Percentiles rank a stretch among this genome's conserved stretches.
Conservation (phyloP, 2,888 invertebrate species). For the Chrysomela aeneicollis region DNA sequence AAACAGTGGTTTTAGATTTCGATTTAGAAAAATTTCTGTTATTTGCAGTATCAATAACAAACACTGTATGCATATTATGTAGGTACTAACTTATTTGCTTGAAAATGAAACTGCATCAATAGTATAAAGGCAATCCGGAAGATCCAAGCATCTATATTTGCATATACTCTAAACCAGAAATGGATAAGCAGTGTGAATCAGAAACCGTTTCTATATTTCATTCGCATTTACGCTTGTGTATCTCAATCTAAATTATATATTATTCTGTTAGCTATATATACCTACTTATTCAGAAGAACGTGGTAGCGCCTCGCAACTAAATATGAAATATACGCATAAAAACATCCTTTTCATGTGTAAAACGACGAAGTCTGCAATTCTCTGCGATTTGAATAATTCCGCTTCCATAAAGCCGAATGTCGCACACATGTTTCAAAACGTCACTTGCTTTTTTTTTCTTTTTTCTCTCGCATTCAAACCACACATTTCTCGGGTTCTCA, state of each 20-base stretch:
- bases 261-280: slow-evolving; percentile 19
- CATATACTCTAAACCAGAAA: background rate
- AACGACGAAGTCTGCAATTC: slow-evolving; percentile 22
- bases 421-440: slow-evolving; percentile 37
- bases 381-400: slow-evolving; percentile 35
- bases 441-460: slow-evolving; percentile 29
- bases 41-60: no score
- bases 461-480: slow-evolving; percentile 28
- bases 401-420: slow-evolving; percentile 31
- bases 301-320: slow-evolving; percentile 13
- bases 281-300: slow-evolving; percentile 9
- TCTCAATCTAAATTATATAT: slow-evolving; percentile 1
- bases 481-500: slow-evolving; percentile 42
- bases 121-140: slow-evolving; percentile 2
- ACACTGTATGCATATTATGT: no score
- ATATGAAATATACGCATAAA: slow-evolving; percentile 22
- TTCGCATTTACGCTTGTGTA: background rate
- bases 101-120: background rate
- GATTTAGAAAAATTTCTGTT: no score
- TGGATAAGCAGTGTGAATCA: slow-evolving; percentile 7
- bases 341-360: slow-evolving; percentile 24
- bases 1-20: no score
- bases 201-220: slow-evolving; percentile 8
- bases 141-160: background rate
- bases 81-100: no score